phyloP scores from a whole-genome alignment of 2,797 vertebrate species.

The Melanogrammus aeglefinus region DNA sequence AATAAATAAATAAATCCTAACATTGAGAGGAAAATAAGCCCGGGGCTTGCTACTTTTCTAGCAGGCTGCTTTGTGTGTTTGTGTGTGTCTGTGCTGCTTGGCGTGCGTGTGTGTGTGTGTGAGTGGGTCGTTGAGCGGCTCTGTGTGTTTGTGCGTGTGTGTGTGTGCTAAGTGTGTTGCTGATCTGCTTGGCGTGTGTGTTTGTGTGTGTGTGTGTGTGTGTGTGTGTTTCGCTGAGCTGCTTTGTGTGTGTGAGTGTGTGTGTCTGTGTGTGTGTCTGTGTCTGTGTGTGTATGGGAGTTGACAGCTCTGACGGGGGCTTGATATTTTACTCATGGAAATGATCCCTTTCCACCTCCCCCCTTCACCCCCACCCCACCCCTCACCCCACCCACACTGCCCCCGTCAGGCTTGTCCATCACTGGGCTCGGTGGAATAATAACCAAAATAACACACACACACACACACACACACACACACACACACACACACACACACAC shows the following conservation, averaged over 20 bases:
- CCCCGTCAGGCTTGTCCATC: slow-evolving; percentile 58
- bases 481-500: too few relatives aligned
- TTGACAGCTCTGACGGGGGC: slow-evolving; percentile 60
- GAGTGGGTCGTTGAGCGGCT: too few relatives aligned
- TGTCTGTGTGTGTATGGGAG: slow-evolving; percentile 34
- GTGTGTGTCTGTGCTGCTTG: slow-evolving; percentile 6
- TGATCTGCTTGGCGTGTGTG: slow-evolving; percentile 16
- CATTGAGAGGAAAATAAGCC: background rate
- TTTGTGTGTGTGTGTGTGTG: slow-evolving; percentile 10
- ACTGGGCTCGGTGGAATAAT: slow-evolving; percentile 38
- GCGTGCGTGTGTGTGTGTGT: background rate
- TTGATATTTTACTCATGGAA: slow-evolving; percentile 72
- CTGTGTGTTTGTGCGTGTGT: background rate
- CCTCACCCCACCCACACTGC: background rate
- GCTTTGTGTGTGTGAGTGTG: slow-evolving; percentile 20
- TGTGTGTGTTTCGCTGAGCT: too few relatives aligned
- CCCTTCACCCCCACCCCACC: slow-evolving; percentile 38
- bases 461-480: too few relatives aligned
- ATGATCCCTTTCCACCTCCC: slow-evolving; percentile 53
- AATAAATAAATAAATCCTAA: background rate
- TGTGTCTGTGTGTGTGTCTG: slow-evolving; percentile 5
- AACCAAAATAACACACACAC: slow-evolving; percentile 23
- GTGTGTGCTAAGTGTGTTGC: slow-evolving; percentile 1
- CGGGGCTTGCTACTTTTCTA: slow-evolving; percentile 16
- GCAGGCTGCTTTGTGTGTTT: slow-evolving; percentile 41